Evolutionary conservation across 2,113 vertebrate species (phyloP).

Genomic region (Limanda limanda): DNA sequence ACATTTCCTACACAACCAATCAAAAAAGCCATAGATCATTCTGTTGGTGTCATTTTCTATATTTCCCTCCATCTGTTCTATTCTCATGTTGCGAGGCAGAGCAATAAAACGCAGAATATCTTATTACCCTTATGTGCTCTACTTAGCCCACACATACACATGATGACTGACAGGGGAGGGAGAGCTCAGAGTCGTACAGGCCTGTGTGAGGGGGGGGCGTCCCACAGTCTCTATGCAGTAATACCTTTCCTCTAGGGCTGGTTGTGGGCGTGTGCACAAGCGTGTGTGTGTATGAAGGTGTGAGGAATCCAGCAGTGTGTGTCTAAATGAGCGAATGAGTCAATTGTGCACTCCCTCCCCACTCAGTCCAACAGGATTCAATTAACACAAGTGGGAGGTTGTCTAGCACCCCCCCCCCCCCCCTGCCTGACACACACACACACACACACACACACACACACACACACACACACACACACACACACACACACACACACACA

Average conservation of each 20-base stretch:
- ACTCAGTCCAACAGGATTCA: conserved; percentile 72
- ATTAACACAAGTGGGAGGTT: conserved; percentile 71
- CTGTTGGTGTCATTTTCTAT: conserved; percentile 47
- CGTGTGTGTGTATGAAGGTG: conserved; percentile 22
- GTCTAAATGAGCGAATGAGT: conserved; percentile 8
- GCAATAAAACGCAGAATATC: conserved; percentile 34
- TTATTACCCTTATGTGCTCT: conserved; percentile 55
- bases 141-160: conserved; percentile 50
- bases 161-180: conserved; percentile 63
- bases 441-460: conserved; percentile 3
- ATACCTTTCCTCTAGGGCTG: conserved; percentile 53
- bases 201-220: conserved; percentile 52
- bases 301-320: conserved; percentile 20
- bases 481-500: conserved; percentile 2
- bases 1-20: conserved; percentile 38
- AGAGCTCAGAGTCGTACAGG: conserved; percentile 38
- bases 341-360: conserved; percentile 19
- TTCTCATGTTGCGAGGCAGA: conserved; percentile 38
- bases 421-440: conserved; percentile 22
- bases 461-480: conserved; percentile 11
- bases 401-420: conserved; percentile 3
- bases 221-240: conserved; percentile 74
- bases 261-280: conserved; percentile 14
- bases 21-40: conserved; percentile 34
- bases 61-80: conserved; percentile 53